These are phyloP conservation scores for Morone chrysops DNA, from an alignment of 2,113 vertebrate genomes.

Conservation along the genomic window DNA sequence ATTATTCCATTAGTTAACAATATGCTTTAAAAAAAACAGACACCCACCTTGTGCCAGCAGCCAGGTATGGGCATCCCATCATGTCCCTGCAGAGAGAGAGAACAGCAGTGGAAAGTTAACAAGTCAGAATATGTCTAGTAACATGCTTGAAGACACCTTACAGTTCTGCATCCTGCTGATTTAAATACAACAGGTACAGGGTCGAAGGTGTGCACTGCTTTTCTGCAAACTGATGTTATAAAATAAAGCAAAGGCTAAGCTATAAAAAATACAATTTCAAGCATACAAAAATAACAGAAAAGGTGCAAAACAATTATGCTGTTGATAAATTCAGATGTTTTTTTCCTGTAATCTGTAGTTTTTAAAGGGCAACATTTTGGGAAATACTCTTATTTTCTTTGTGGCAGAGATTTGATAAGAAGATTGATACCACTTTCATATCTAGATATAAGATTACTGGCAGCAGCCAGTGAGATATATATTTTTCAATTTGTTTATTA, in stretches of 20 bases:
- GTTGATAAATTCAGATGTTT: too few relatives aligned
- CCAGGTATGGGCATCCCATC: constrained; percentile 95
- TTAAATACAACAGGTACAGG: background rate
- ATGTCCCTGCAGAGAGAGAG: constrained; percentile 85
- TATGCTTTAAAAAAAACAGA: background rate
- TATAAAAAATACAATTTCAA: background rate
- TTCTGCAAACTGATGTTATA: background rate
- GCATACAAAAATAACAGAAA: background rate
- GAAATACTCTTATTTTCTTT: too few relatives aligned
- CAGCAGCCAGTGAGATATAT: background rate
- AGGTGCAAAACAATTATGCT: too few relatives aligned
- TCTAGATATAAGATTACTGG: background rate
- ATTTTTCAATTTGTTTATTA: background rate
- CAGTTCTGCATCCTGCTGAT: background rate
- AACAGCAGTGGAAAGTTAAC: constrained; percentile 43
- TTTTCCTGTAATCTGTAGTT: too few relatives aligned
- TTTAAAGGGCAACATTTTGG: too few relatives aligned
- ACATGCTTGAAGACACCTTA: background rate
- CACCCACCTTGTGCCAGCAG: constrained; percentile 96
- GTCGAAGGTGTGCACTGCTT: background rate
- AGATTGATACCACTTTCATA: background rate
- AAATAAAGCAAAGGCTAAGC: background rate
- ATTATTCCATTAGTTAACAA: constrained; percentile 16
- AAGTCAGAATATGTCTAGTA: background rate
- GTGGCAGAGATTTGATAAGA: background rate